Evolutionary conservation across 2,888 invertebrate genomes (phyloP).

Genomic region (Dinocampus coccinellae): DNA sequence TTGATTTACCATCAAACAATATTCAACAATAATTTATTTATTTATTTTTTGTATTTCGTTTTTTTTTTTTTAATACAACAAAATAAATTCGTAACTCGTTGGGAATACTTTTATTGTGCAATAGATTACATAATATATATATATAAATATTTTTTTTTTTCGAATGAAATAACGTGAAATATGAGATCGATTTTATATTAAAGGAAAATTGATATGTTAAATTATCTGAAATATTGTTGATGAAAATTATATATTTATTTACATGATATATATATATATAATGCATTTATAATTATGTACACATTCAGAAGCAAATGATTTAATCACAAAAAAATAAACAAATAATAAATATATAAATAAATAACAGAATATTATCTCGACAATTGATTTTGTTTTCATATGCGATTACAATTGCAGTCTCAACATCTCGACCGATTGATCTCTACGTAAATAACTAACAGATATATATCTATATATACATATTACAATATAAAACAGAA

Average conservation of each 20-base stretch:
- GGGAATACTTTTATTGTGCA: background rate
- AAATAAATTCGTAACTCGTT: no score
- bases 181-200: no score
- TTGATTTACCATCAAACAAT: no score
- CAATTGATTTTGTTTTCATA: background rate
- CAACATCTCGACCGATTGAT: constrained; percentile 32
- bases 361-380: no score
- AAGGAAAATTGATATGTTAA: background rate
- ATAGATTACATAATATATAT: background rate
- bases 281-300: no score
- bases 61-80: no score
- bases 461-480: background rate
- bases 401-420: background rate
- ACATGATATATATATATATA: background rate
- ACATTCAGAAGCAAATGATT: background rate
- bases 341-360: no score
- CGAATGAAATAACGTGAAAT: background rate
- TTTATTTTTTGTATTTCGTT: no score
- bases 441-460: constrained; percentile 33
- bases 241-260: background rate
- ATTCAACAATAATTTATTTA: background rate
- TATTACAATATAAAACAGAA: background rate
- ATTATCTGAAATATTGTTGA: background rate
- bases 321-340: background rate
- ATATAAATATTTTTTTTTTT: background rate